Percentiles rank a stretch among this genome's conserved stretches.
Conservation (phyloP, 2,888 invertebrate species). For the Sphaerophoria taeniata region DNA sequence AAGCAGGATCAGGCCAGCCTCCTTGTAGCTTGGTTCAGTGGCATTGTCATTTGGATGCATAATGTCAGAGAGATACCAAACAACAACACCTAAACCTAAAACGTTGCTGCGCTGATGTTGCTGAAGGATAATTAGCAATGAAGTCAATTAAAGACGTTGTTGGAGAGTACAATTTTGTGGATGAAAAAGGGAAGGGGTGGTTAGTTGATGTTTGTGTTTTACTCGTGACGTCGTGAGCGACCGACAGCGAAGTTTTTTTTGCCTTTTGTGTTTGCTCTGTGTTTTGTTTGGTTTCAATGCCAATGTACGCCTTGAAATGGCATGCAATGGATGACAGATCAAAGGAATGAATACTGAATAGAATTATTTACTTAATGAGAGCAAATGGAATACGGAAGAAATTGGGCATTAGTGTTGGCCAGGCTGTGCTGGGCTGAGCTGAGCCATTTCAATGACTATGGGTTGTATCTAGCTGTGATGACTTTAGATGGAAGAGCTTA, state of each 20-base stretch:
- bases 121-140: conserved; percentile 71
- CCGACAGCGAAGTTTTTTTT: not conserved
- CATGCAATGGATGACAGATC: conserved; percentile 70
- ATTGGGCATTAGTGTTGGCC: conserved; percentile 29
- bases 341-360: conserved; percentile 51
- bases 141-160: conserved; percentile 70
- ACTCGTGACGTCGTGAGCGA: not conserved
- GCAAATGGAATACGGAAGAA: conserved; percentile 56
- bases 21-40: conserved; percentile 24
- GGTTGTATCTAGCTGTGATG: not conserved
- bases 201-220: not conserved
- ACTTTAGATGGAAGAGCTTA: not conserved
- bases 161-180: conserved; percentile 26
- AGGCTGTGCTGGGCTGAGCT: conserved; percentile 30
- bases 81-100: too few relatives aligned
- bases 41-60: conserved; percentile 72
- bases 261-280: not conserved
- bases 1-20: not conserved
- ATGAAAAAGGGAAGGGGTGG: not conserved
- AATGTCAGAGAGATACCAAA: conserved; percentile 55
- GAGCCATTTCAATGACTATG: not conserved
- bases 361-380: conserved; percentile 67
- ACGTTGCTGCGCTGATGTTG: conserved; percentile 1
- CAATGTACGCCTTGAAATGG: conserved; percentile 18
- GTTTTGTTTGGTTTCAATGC: too few relatives aligned